These are phyloP conservation scores for Heliconius hermathena DNA, from an alignment of 1,140 invertebrate genomes.

Conservation along the genomic window DNA sequence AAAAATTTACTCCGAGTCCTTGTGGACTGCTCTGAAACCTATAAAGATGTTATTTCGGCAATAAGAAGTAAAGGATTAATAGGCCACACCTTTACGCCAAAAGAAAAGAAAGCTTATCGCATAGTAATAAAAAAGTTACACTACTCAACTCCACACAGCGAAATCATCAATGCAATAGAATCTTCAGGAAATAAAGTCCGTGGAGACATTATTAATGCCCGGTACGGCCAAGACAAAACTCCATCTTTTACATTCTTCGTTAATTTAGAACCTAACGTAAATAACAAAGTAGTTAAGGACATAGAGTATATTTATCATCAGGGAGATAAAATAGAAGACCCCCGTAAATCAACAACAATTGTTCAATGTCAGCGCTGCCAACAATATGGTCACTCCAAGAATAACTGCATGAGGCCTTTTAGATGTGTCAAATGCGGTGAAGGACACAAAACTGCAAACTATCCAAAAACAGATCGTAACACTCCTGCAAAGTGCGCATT, in stretches of 20 bases:
- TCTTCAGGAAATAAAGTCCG: slow-evolving; percentile 32
- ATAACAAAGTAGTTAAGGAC: slow-evolving; percentile 36
- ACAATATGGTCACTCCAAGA: slow-evolving; percentile 39
- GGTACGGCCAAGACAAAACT: slow-evolving; percentile 36
- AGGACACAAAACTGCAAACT: slow-evolving; percentile 37
- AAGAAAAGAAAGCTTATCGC: slow-evolving; percentile 31
- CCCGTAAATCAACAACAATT: slow-evolving; percentile 31
- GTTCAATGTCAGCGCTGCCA: slow-evolving; percentile 43
- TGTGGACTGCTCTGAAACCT: slow-evolving; percentile 8
- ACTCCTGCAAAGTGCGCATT: slow-evolving; percentile 42
- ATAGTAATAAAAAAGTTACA: slow-evolving; percentile 45
- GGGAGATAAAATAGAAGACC: slow-evolving; percentile 39
- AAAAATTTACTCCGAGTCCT: slow-evolving; percentile 31
- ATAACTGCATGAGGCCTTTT: slow-evolving; percentile 16
- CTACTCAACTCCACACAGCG: slow-evolving; percentile 31
- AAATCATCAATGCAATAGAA: slow-evolving; percentile 39
- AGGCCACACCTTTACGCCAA: slow-evolving; percentile 40
- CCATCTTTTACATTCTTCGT: slow-evolving; percentile 41
- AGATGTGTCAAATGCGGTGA: slow-evolving; percentile 40
- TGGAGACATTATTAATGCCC: slow-evolving; percentile 42
- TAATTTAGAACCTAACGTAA: slow-evolving; percentile 22
- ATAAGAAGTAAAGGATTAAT: slow-evolving; percentile 39
- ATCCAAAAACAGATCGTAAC: slow-evolving; percentile 29
- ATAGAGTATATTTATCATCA: slow-evolving; percentile 38
- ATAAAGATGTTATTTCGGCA: slow-evolving; percentile 32